phyloP scores from a whole-genome alignment of 2,888 invertebrate species.

The Monopis laevigella region DNA sequence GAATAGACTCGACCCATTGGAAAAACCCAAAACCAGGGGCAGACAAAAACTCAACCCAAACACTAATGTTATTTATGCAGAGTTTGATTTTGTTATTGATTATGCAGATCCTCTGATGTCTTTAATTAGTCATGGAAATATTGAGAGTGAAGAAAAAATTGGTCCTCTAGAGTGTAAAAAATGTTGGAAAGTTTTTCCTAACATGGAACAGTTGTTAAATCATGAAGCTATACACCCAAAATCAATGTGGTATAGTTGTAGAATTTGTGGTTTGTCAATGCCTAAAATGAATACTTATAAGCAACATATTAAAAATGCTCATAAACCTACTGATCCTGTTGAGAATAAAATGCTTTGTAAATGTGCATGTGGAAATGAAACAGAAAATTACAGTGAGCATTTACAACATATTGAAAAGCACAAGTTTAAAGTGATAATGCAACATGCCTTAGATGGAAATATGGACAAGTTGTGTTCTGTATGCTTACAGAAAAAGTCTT shows the following conservation, averaged over 20 bases:
- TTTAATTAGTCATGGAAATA: slow-evolving; percentile 31
- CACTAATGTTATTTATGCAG: slow-evolving; percentile 32
- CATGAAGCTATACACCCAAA: slow-evolving; percentile 46
- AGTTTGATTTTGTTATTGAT: slow-evolving; percentile 39
- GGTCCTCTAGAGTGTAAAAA: slow-evolving; percentile 41
- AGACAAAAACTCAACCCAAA: slow-evolving; percentile 44
- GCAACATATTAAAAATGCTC: slow-evolving; percentile 28
- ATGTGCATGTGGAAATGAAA: slow-evolving; percentile 35
- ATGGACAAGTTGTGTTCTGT: slow-evolving; percentile 40
- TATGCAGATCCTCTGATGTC: slow-evolving; percentile 49
- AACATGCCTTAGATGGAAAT: slow-evolving; percentile 35
- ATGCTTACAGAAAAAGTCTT: slow-evolving; percentile 34
- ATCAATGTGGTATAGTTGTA: slow-evolving; percentile 49
- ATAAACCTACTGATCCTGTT: neutral
- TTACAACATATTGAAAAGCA: slow-evolving; percentile 52
- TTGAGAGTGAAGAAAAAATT: slow-evolving; percentile 20
- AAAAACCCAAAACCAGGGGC: slow-evolving; percentile 37
- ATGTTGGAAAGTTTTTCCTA: slow-evolving; percentile 44
- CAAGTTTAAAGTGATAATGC: slow-evolving; percentile 39
- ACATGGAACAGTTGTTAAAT: slow-evolving; percentile 33
- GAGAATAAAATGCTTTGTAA: slow-evolving; percentile 23
- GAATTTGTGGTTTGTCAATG: slow-evolving; percentile 46
- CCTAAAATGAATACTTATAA: slow-evolving; percentile 34
- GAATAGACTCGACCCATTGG: slow-evolving; percentile 44
- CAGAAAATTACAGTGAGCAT: slow-evolving; percentile 29